phyloP scores from a whole-genome alignment of 2,797 vertebrate genomes.

The Bradypodion ventrale region DNA sequence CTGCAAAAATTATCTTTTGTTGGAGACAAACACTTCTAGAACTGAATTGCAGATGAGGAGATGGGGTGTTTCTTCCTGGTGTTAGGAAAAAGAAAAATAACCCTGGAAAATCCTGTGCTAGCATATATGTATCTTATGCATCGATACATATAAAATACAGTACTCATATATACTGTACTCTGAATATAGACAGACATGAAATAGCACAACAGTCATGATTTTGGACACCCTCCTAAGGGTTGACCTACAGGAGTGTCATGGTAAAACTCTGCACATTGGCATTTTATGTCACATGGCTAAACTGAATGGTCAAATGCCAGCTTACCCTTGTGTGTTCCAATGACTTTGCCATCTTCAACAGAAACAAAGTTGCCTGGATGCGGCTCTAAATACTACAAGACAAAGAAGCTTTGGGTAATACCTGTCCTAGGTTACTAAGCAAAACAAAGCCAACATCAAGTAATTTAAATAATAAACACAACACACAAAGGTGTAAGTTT shows the following conservation, averaged over 20 bases:
- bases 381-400: slow-evolving; percentile 87
- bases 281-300: background rate
- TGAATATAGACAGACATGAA: background rate
- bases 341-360: slow-evolving; percentile 85
- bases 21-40: background rate
- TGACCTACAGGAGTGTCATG: background rate
- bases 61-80: background rate
- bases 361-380: slow-evolving; percentile 91
- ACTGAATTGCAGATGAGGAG: background rate
- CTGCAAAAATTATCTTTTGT: background rate
- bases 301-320: background rate
- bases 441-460: background rate
- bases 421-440: background rate
- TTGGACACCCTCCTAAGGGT: background rate
- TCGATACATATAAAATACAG: background rate
- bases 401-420: slow-evolving; percentile 29
- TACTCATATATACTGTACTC: too few species aligned
- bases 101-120: background rate
- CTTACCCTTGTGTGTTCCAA: slow-evolving; percentile 90
- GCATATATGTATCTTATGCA: background rate
- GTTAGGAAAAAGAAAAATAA: background rate
- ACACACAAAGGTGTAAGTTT: background rate
- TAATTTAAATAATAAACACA: background rate
- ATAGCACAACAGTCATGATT: background rate
- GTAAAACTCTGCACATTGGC: background rate